Conservation (phyloP, 37 sponge, comb jelly and placozoan species). For the Petrosia ficiformis region DNA sequence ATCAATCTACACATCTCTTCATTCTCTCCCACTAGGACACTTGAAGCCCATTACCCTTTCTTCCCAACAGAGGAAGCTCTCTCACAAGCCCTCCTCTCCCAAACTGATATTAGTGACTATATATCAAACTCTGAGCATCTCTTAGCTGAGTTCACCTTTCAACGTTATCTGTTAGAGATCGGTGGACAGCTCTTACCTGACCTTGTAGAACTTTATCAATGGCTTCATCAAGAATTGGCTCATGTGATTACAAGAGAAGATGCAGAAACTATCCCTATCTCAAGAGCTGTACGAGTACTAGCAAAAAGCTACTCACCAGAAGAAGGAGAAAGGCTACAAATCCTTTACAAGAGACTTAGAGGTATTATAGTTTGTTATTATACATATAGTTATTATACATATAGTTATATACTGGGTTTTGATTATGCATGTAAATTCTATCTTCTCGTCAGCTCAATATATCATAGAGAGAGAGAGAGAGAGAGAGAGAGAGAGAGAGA, state of each 20-base stretch:
- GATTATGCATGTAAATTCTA: no score
- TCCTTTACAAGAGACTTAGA: conserved; percentile 43
- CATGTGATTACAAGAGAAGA: conserved; percentile 62
- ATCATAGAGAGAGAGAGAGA: no score
- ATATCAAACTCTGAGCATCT: conserved; percentile 7
- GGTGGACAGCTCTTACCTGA: conserved; percentile 70
- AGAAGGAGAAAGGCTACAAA: conserved; percentile 12
- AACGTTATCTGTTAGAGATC: conserved; percentile 40
- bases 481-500: no score
- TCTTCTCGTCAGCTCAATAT: no score
- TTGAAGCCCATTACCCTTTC: conserved; percentile 53
- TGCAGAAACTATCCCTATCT: conserved; percentile 46
- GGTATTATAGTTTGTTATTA: conserved; percentile 15
- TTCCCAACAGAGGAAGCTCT: conserved; percentile 42
- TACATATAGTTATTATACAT: neutral
- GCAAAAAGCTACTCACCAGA: conserved; percentile 38
- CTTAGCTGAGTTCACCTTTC: conserved; percentile 45
- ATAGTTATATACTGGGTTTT: neutral
- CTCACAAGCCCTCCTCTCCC: conserved; percentile 35
- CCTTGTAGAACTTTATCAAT: conserved; percentile 81
- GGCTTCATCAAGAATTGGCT: conserved; percentile 67
- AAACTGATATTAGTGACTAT: conserved; percentile 9
- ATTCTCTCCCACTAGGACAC: conserved; percentile 39
- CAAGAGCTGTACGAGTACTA: conserved; percentile 19
- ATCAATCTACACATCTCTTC: neutral